Base-by-base conservation (phyloP, 2,113 vertebrate genomes). In the Toxostoma redivivum region DNA sequence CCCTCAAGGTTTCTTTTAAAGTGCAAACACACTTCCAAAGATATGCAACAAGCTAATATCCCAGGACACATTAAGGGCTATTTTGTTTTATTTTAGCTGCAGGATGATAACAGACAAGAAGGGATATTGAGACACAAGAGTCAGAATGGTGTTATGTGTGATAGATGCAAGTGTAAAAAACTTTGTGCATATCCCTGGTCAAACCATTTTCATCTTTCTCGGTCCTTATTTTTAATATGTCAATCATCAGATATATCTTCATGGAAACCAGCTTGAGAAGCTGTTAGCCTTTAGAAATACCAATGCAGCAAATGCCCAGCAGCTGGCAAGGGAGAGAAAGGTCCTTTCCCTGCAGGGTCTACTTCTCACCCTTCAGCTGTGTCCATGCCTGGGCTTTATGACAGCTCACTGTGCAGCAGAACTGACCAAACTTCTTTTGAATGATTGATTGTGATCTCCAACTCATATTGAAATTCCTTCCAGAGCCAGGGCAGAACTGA, bases 1-100 rank as follows among this genome's bases (percentile, higher is more conserved):
- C 73, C 92, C 95, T 94, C 89, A 97, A 95, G 96, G 87, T 73
- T 89, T 81, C 90, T 84, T 96, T 95, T 96, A 94, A 93, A 96
- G 92, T 74, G 54, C 85, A 92, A 92, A 93, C 56, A 56, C 38
- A 60, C 69, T 88, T 89, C 47, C 37, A 65, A 77, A 58, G 42
- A 87, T 71, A 72, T 61, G 58, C 86, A 88, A 71, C 74, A 95
- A 95, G 80, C 45, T 88, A 71, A 92, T 87, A 86, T 67, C 74
- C 72, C 88, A 56, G 54, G 56, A 90, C 67, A 62, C 47, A 86
- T 74, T 83, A 82, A 71, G 48, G 33, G 40, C 47, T 18, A 40
- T 79, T 89, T 91, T 84, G 47, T 64, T 94, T 92, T 88, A 71
- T 60, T 91, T 95, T 57, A 91, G 77, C 20, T 38, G 44, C 37